Percentiles rank a stretch among this genome's conserved stretches.
Conservation (phyloP, 2,888 invertebrate genomes). For the Eupeodes latifasciatus region DNA sequence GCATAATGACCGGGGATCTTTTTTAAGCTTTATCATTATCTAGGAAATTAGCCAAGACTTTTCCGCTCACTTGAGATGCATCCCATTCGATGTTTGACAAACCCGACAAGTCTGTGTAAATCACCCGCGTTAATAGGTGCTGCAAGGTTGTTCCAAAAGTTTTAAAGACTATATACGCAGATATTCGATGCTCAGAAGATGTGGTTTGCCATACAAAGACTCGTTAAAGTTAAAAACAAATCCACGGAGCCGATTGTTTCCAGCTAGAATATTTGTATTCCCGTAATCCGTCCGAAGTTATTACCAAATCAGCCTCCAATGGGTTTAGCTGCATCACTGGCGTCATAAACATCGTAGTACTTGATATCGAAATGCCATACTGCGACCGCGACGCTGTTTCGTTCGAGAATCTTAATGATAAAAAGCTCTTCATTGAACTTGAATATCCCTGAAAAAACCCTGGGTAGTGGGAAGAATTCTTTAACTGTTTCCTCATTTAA, state of each 20-base stretch:
- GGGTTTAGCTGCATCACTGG: slow-evolving; percentile 83
- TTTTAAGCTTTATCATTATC: slow-evolving; percentile 87
- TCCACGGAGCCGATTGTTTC: slow-evolving; percentile 89
- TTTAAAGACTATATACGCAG: no score
- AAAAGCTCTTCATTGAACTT: slow-evolving; percentile 91
- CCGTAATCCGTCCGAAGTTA: slow-evolving; percentile 91
- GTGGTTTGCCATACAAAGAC: no score
- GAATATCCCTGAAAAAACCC: slow-evolving; percentile 92
- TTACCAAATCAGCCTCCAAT: slow-evolving; percentile 90
- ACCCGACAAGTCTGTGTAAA: slow-evolving; percentile 93
- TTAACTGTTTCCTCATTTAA: slow-evolving; percentile 89
- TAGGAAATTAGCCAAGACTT: slow-evolving; percentile 93
- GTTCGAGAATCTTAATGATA: slow-evolving; percentile 89
- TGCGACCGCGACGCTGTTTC: slow-evolving; percentile 87
- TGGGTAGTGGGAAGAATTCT: slow-evolving; percentile 93
- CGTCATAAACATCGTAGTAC: slow-evolving; percentile 92
- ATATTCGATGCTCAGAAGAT: no score
- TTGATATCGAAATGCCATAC: slow-evolving; percentile 95
- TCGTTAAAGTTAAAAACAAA: no score
- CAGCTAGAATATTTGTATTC: slow-evolving; percentile 88
- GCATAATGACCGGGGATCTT: slow-evolving; percentile 90
- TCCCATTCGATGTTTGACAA: slow-evolving; percentile 97
- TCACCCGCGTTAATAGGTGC: slow-evolving; percentile 92
- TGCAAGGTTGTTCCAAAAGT: no score
- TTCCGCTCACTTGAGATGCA: slow-evolving; percentile 92